Evolutionary conservation across 1,140 invertebrate species (phyloP), one percentile per base, ranked within the genome.

Genomic region (Bombus difficillimus): DNA sequence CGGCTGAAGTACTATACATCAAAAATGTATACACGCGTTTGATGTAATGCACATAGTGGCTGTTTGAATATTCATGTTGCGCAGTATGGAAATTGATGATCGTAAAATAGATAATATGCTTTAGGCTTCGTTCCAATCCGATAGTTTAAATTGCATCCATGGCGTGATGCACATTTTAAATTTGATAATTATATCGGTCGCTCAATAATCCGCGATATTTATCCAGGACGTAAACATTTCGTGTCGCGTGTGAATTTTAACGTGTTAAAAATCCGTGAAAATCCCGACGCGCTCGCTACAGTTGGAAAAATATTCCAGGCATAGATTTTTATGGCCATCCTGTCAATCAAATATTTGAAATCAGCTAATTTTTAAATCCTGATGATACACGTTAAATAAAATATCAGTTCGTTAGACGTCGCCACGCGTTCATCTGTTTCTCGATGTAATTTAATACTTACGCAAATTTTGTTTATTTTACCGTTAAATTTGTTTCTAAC

Each of bases 11-110:
- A 43, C 69, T 22, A 83, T 83, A 72, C n/a, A 85, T 83, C 75
- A 86, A 88, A 86, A 88, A 83, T 78, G 81, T 79, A 87, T 57
- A 28, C 57, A 81, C 57, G 25, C 57, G 43, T 76, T 84, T 85
- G 71, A 62, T 47, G 75, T 86, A 87, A 78, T 74, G 59, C 59
- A 78, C 77, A 75, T 10, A 69, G 32, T 9, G 57, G 34, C 47
- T 62, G 81, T 78, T 85, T 87, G 77, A 89, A 87, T 89, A 87
- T 87, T 89, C 86, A 84, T 84, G 69, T 77, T 37, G 80, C 68
- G 64, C 53, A 43, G 87, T 85, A 87, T 80, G 79, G 86, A 84
- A 76, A 89, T 78, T 62, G 64, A 87, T 37, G 41, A 71, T 86
- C 43, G 77, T 66, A 80, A 83, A 88, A 53, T 47, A 86, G 66